phyloP scores from a whole-genome alignment of 2,113 vertebrate genomes.

The Sylvietta virens region DNA sequence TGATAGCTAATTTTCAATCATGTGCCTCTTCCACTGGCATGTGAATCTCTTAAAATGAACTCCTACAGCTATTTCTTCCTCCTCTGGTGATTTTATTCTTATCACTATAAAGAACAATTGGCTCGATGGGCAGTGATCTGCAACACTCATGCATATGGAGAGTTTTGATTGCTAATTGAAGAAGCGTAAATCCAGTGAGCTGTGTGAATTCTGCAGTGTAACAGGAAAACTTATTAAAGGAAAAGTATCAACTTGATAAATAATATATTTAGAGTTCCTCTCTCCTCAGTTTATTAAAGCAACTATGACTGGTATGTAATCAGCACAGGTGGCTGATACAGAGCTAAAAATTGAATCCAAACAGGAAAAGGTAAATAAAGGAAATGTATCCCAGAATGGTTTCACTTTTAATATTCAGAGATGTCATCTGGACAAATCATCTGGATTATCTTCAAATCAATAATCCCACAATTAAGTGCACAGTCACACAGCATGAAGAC shows the following conservation, averaged over 20 bases:
- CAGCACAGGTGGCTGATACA: background rate
- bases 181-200: background rate
- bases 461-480: background rate
- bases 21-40: background rate
- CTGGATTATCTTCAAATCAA: background rate
- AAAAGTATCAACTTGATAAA: constrained; percentile 28
- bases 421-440: background rate
- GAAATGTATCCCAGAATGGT: background rate
- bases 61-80: background rate
- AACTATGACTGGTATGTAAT: background rate
- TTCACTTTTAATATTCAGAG: background rate
- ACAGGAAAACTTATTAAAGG: background rate
- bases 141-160: background rate
- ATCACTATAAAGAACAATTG: background rate
- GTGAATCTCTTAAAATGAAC: background rate
- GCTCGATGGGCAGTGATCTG: background rate
- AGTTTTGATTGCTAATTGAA: constrained; percentile 10
- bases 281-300: background rate
- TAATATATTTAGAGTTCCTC: background rate
- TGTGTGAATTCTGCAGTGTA: background rate
- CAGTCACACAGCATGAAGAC: background rate
- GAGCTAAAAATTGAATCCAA: background rate
- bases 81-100: background rate
- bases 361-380: background rate
- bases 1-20: background rate